Conservation (phyloP, 2,113 vertebrate species). For the Haliaeetus leucogaster region DNA sequence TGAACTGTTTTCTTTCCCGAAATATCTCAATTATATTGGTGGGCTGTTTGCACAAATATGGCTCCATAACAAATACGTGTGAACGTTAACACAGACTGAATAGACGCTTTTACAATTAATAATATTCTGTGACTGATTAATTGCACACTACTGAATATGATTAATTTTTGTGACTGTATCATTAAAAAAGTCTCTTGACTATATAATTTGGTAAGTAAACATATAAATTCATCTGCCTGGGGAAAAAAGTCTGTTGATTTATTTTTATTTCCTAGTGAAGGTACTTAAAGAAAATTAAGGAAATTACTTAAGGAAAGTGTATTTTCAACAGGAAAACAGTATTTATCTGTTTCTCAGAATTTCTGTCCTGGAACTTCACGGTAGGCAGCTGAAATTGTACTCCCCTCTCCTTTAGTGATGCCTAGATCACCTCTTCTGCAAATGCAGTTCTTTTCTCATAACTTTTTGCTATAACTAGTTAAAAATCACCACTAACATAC, state of each 20-base stretch:
- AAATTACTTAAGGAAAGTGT: background rate
- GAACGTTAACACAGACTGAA: background rate
- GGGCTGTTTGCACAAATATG: background rate
- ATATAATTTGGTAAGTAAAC: slow-evolving; percentile 24
- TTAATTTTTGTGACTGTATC: background rate
- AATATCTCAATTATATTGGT: background rate
- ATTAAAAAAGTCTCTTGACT: background rate
- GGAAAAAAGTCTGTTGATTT: background rate
- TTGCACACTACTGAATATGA: background rate
- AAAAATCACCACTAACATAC: background rate
- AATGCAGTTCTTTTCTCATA: background rate
- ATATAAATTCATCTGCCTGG: background rate
- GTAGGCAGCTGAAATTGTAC: background rate
- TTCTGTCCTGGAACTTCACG: background rate
- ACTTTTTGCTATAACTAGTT: background rate
- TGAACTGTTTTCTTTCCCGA: background rate
- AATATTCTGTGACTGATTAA: background rate
- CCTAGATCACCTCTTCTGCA: background rate
- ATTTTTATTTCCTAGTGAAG: background rate
- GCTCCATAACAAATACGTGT: background rate
- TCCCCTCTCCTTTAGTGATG: background rate
- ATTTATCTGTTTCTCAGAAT: background rate
- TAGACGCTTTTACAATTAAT: background rate
- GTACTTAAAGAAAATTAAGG: background rate
- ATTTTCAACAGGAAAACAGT: background rate